Evolutionary conservation across 92 coral and sea anemone species (phyloP), one percentile per base, ranked within the genome.

Genomic region (Porites evermanni): DNA sequence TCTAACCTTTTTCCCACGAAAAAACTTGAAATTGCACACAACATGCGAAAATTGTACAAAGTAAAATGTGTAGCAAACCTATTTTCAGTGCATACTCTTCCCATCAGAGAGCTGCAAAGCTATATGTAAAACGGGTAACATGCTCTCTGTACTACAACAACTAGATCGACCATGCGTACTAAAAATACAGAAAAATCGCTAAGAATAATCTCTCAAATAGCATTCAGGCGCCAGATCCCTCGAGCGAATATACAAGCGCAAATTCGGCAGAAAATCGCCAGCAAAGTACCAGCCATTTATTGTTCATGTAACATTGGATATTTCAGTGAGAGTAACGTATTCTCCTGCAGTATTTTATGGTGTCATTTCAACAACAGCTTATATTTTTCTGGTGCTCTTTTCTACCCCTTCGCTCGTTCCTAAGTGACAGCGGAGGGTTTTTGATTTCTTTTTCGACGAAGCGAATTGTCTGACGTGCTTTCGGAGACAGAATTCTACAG

Each of bases 131-230:
- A 54, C 23, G 54, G 47, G 47, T 38, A 38, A 4, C 47, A 52
- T 56, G 71, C 69, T 38, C 60, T 70, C 68, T 24, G 71, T 70
- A 66, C 63, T 81, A 68, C 89, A 78, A 61, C 83, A 79, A 75
- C 72, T 54, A 17, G 72, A 80, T 75, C 78, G 93, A 93, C 90
- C 98, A 94, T 94, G 98, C 98, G 98, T 94, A 94, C 82, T 94
- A 94, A 94, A 94, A 94, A 92, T 94, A n/a, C 77, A 13, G 91
- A 93, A 94, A 94, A 94, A 94, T 94, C 80, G 91, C 23, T 71
- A 67, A 65, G 91, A 90, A 94, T 92, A 94, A 90, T 93, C 74
- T 63, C 58, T 67, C 72, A 86, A 92, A 92, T 94, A 92, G 70
- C 79, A 78, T 78, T 69, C 91, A 81, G 89, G 78, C 80, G 88